Conservation (phyloP, 2,113 vertebrate genomes). For the Telmatochromis sp. region DNA sequence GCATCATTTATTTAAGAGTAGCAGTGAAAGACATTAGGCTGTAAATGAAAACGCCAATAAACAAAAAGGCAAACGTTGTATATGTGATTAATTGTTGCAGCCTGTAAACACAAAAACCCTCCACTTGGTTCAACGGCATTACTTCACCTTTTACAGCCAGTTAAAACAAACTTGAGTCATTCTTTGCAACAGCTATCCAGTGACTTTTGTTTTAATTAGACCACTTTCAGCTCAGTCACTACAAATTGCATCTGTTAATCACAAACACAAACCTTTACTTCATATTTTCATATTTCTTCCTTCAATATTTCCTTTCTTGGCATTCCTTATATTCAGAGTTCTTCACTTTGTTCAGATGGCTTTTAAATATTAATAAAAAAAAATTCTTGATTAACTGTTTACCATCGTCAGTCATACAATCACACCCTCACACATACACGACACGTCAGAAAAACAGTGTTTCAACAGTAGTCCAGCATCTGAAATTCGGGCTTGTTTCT, state of each 20-base stretch:
- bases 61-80: neutral
- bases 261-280: neutral
- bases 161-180: neutral
- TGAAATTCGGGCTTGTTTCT: neutral
- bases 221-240: neutral
- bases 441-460: neutral
- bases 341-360: neutral
- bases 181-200: neutral
- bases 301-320: neutral
- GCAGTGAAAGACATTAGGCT: neutral
- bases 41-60: neutral
- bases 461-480: neutral
- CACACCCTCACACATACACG: neutral
- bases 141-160: neutral
- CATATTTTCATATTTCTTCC: neutral
- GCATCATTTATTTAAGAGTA: conserved; percentile 30
- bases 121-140: neutral
- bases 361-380: neutral
- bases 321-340: neutral
- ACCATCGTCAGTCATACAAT: neutral
- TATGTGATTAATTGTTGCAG: neutral
- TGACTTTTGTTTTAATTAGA: neutral
- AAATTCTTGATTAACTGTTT: neutral
- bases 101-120: neutral
- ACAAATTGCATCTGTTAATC: neutral